Conservation (phyloP, 1,140 invertebrate species). For the Globodera rostochiensis region DNA sequence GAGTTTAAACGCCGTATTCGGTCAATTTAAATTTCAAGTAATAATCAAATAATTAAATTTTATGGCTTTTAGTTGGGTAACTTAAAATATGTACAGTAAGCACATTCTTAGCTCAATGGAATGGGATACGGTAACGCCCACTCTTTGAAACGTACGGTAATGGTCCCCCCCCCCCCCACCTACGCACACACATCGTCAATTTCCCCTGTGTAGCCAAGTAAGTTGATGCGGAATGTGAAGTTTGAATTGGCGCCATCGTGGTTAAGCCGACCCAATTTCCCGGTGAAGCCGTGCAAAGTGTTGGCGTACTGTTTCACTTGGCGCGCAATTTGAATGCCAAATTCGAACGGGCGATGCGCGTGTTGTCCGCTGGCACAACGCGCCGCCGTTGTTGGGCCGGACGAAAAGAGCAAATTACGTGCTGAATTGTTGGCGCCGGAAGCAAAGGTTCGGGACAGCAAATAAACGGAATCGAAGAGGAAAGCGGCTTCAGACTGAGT, state of each 20-base stretch:
- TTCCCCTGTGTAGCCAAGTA: conserved; percentile 59
- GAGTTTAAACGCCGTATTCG: too few species aligned
- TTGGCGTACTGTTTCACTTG: conserved; percentile 34
- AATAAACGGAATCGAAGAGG: conserved; percentile 57
- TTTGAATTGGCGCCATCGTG: conserved; percentile 30
- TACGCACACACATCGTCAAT: conserved; percentile 53
- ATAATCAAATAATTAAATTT: too few species aligned
- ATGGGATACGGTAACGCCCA: too few species aligned
- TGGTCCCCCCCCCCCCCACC: conserved; percentile 1
- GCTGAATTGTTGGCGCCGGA: conserved; percentile 11
- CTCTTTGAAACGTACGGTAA: too few species aligned
- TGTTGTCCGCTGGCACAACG: neutral
- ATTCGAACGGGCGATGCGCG: conserved; percentile 17
- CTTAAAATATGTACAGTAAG: too few species aligned
- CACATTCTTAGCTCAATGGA: too few species aligned
- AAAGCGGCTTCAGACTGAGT: conserved; percentile 59
- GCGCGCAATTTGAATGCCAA: conserved; percentile 46
- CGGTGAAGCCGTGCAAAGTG: conserved; percentile 51
- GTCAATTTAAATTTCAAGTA: too few species aligned
- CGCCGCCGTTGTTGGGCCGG: neutral
- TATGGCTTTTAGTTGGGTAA: too few species aligned
- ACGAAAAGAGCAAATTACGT: conserved; percentile 16
- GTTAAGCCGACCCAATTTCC: conserved; percentile 34
- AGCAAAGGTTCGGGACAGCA: conserved; percentile 51
- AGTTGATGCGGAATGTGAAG: conserved; percentile 62